Percentiles rank a stretch among this genome's conserved stretches.
These are phyloP conservation scores for Drosophila kanekoi DNA, from an alignment of 2,888 invertebrate genomes.

Conservation along the genomic window DNA sequence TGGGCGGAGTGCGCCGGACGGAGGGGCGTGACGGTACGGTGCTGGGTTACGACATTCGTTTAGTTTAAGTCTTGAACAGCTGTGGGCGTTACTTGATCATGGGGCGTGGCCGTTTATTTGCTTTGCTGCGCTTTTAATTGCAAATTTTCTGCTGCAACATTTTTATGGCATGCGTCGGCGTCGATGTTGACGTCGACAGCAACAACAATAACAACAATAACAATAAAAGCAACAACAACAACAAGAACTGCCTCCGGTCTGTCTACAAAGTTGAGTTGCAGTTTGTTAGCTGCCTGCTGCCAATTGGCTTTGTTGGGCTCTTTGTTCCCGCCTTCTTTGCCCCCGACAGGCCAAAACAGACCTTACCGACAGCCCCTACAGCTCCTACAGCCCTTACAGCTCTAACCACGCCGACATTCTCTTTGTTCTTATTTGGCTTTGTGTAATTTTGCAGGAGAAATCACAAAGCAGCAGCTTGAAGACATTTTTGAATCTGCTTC, in stretches of 20 bases:
- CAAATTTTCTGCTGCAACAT: constrained; percentile 42
- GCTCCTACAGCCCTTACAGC: too few species aligned
- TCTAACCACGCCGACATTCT: constrained; percentile 37
- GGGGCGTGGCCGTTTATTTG: constrained; percentile 66
- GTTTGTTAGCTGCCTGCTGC: constrained; percentile 64
- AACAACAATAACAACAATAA: constrained; percentile 24
- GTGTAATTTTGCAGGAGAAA: constrained; percentile 64
- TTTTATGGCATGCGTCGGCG: constrained; percentile 66
- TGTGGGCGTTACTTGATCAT: constrained; percentile 60
- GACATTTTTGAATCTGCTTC: constrained; percentile 31
- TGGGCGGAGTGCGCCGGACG: not conserved
- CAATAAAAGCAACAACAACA: constrained; percentile 25
- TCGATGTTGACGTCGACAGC: constrained; percentile 25
- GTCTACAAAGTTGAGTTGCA: constrained; percentile 79
- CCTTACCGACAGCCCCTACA: not conserved
- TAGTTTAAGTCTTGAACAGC: constrained; percentile 54
- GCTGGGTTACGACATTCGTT: constrained; percentile 41
- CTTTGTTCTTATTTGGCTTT: constrained; percentile 72
- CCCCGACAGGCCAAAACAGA: not conserved
- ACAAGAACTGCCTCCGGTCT: constrained; percentile 62
- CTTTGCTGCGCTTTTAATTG: constrained; percentile 79
- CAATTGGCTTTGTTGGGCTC: constrained; percentile 38
- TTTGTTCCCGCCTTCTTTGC: constrained; percentile 14
- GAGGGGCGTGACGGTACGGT: too few species aligned
- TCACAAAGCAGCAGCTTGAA: constrained; percentile 47